Evolutionary conservation across 2,888 invertebrate genomes (phyloP).

Genomic region (Trichacis sp.): DNA sequence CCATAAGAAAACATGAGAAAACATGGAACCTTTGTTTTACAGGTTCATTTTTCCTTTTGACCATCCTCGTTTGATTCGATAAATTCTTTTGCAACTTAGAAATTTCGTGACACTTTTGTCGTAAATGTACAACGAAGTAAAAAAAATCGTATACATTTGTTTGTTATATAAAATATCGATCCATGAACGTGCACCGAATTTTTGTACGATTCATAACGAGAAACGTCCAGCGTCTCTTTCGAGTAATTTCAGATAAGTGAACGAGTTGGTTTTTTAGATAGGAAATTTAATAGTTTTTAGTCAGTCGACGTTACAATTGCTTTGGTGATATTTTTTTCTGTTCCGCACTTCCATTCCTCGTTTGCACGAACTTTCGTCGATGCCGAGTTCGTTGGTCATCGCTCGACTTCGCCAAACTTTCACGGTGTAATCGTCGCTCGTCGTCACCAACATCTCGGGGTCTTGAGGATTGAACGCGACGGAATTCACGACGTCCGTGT

Average conservation of each 20-base stretch:
- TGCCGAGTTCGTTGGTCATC: constrained; percentile 68
- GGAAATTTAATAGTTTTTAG: constrained; percentile 64
- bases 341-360: constrained; percentile 70
- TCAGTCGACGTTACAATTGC: constrained; percentile 62
- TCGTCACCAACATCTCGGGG: constrained; percentile 84
- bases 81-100: no score
- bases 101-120: no score
- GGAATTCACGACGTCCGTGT: constrained; percentile 84
- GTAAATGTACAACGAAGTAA: not conserved
- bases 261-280: constrained; percentile 51
- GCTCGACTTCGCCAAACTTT: constrained; percentile 75
- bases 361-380: constrained; percentile 65
- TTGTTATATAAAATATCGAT: not conserved
- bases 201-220: no score
- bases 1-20: not conserved
- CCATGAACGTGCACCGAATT: no score
- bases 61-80: no score
- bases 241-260: not conserved
- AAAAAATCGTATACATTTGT: not conserved
- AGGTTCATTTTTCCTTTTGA: no score
- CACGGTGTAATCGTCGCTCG: constrained; percentile 83
- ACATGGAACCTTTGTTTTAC: no score
- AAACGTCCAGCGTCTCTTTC: constrained; percentile 1
- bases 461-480: constrained; percentile 87
- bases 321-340: constrained; percentile 57